These are phyloP conservation scores for Pagetopsis macropterus DNA, from an alignment of 2,797 vertebrate genomes.

Conservation along the genomic window DNA sequence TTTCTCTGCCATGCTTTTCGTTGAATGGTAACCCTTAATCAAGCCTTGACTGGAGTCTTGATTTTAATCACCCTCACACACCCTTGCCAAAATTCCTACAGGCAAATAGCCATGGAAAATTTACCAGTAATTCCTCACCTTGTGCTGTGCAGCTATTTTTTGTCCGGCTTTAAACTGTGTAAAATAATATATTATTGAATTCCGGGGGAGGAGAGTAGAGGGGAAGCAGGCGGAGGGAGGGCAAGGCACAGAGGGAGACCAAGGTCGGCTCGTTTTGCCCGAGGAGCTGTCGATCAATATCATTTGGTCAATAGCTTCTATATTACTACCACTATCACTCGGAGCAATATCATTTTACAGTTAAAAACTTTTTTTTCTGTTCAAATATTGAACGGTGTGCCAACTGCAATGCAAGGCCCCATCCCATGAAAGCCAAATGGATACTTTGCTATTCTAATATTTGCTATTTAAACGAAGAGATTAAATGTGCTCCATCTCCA, in stretches of 20 bases:
- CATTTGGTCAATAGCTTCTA: constrained; percentile 99
- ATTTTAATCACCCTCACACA: constrained; percentile 84
- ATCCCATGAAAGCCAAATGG: constrained; percentile 69
- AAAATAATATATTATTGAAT: constrained; percentile 99
- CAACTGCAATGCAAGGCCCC: constrained; percentile 67
- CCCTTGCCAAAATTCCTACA: constrained; percentile 82
- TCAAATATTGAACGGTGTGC: constrained; percentile 78
- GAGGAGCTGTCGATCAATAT: constrained; percentile 99
- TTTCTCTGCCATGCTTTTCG: constrained; percentile 43
- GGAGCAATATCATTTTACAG: constrained; percentile 97
- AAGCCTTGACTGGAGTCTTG: constrained; percentile 80
- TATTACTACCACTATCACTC: constrained; percentile 98
- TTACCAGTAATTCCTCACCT: constrained; percentile 90
- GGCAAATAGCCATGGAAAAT: constrained; percentile 84
- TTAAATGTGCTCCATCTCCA: constrained; percentile 50
- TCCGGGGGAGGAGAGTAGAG: constrained; percentile 91
- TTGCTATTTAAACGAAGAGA: constrained; percentile 60
- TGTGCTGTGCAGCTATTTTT: constrained; percentile 90
- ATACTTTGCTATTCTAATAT: constrained; percentile 65
- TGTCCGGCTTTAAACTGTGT: constrained; percentile 93
- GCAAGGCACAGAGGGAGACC: constrained; percentile 93
- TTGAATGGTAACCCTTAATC: constrained; percentile 83
- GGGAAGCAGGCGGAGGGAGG: constrained; percentile 86
- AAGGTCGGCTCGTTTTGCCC: constrained; percentile 97
- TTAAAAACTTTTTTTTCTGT: constrained; percentile 94